Evolutionary conservation across 2,888 invertebrate species (phyloP).

Genomic region (Calameuta pallipes): DNA sequence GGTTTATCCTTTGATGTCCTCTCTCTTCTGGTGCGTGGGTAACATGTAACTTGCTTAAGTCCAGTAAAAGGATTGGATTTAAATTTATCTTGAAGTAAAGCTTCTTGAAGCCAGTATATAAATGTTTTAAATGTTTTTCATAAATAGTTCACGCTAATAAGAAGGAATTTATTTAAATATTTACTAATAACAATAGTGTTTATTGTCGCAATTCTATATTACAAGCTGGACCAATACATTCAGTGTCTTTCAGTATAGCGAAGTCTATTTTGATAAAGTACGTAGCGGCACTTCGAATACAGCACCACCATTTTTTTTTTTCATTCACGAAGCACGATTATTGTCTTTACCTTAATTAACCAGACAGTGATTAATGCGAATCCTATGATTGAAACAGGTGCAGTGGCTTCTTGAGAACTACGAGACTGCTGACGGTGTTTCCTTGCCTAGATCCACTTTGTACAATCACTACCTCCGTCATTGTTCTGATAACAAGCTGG

Average conservation of each 20-base stretch:
- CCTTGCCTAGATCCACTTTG: slow-evolving; percentile 92
- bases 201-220: no score
- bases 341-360: background rate
- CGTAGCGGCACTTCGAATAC: background rate
- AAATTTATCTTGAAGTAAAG: background rate
- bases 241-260: background rate
- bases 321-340: background rate
- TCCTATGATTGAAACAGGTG: slow-evolving; percentile 68
- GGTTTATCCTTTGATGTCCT: background rate
- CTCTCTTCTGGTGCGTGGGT: background rate
- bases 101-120: background rate
- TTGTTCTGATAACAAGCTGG: slow-evolving; percentile 91
- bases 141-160: background rate
- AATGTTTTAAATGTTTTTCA: background rate
- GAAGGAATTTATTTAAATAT: background rate
- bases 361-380: background rate
- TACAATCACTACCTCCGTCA: slow-evolving; percentile 98
- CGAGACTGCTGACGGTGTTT: slow-evolving; percentile 96
- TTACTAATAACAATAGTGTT: background rate
- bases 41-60: background rate
- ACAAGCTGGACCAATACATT: background rate
- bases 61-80: background rate
- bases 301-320: background rate
- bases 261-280: background rate
- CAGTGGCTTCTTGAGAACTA: slow-evolving; percentile 98